Percentiles rank a stretch among this genome's conserved stretches.
phyloP scores from a whole-genome alignment of 2,113 vertebrate species.

The Falcunculus frontatus region DNA sequence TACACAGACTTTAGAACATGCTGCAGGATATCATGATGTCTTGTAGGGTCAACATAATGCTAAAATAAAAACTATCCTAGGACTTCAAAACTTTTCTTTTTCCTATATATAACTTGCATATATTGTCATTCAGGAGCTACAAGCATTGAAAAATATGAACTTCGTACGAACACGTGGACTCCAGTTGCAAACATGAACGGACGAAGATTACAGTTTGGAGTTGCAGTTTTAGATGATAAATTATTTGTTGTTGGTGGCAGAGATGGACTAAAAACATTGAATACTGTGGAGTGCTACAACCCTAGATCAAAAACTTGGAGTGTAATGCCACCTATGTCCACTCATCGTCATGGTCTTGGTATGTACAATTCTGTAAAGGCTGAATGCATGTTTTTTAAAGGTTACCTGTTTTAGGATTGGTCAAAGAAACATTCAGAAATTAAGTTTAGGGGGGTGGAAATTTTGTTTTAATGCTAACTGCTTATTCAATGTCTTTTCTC shows the following conservation, averaged over 20 bases:
- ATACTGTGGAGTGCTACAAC: conserved; percentile 97
- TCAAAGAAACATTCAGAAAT: not conserved
- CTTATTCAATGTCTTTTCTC: not conserved
- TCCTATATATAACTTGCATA: not conserved
- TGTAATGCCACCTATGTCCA: conserved; percentile 97
- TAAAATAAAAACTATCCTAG: not conserved
- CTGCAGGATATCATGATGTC: not conserved
- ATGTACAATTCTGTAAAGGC: not conserved
- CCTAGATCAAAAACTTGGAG: conserved; percentile 95
- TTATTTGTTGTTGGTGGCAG: conserved; percentile 95
- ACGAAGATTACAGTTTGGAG: conserved; percentile 92
- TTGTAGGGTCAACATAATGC: not conserved
- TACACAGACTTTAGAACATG: not conserved
- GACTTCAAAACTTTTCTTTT: not conserved
- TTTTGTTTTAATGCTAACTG: not conserved
- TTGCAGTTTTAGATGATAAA: conserved; percentile 90
- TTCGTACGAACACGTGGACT: conserved; percentile 90
- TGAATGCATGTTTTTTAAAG: not conserved
- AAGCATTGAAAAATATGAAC: conserved; percentile 96
- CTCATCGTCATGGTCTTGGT: conserved; percentile 96
- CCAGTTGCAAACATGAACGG: conserved; percentile 96
- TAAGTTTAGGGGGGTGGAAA: not conserved
- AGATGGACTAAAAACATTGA: conserved; percentile 95
- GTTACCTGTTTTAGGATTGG: not conserved
- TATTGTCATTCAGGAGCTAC: conserved; percentile 83